Conservation (phyloP, 2,888 invertebrate species). For the Tenthredo amoena region DNA sequence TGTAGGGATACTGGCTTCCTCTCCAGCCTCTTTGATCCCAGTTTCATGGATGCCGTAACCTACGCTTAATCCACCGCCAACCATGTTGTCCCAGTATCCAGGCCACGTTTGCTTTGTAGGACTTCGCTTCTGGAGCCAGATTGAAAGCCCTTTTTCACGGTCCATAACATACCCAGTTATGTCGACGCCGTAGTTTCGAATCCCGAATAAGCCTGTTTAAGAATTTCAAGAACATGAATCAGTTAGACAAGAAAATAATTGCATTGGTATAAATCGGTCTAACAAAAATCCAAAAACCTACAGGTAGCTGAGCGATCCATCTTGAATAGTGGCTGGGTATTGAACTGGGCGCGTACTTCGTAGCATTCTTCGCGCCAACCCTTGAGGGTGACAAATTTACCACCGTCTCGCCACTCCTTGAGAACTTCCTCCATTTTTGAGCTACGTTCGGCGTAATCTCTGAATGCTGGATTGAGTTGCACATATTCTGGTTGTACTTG, state of each 20-base stretch:
- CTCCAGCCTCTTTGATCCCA: slow-evolving; percentile 95
- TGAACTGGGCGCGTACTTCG: slow-evolving; percentile 90
- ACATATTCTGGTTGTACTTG: slow-evolving; percentile 86
- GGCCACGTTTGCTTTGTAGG: slow-evolving; percentile 97
- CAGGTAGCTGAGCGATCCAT: slow-evolving; percentile 97
- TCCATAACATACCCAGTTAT: slow-evolving; percentile 95
- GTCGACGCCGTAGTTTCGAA: slow-evolving; percentile 96
- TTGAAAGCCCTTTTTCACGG: slow-evolving; percentile 90
- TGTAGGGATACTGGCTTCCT: slow-evolving; percentile 94
- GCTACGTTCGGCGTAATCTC: slow-evolving; percentile 91
- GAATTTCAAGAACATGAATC: slow-evolving; percentile 23
- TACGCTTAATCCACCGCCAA: slow-evolving; percentile 94
- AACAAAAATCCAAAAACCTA: slow-evolving; percentile 72
- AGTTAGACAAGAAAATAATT: background rate
- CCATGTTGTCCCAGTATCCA: slow-evolving; percentile 97
- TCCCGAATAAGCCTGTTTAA: slow-evolving; percentile 88
- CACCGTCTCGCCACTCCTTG: slow-evolving; percentile 86
- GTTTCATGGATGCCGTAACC: slow-evolving; percentile 94
- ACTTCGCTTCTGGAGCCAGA: slow-evolving; percentile 96
- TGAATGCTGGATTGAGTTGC: slow-evolving; percentile 92
- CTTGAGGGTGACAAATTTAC: slow-evolving; percentile 89
- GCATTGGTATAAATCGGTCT: background rate
- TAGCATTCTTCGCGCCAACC: slow-evolving; percentile 98
- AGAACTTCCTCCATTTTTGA: slow-evolving; percentile 89
- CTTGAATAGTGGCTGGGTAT: slow-evolving; percentile 82